Base-by-base conservation (phyloP, 2,113 vertebrate genomes). In the Anolis carolinensis region DNA sequence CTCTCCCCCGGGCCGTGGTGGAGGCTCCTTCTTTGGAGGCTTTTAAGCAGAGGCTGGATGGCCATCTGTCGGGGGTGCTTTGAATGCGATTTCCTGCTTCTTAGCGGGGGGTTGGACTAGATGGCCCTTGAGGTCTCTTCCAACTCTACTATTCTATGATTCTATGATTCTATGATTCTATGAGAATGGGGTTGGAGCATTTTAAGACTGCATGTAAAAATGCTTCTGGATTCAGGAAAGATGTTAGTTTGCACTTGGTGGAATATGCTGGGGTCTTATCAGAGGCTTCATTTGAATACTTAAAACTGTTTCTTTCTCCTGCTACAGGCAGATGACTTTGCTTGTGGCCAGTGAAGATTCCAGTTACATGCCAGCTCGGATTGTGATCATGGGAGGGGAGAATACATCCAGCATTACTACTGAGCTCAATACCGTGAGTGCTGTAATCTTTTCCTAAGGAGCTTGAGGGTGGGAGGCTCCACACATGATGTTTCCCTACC, bases 291-390 rank as follows among this genome's bases (percentile, higher is more conserved):
- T n/a, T 65, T 25, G 21, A 7, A 81, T 25, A 36, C 59, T 52
- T 3, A 85, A 59, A 34, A 32, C 36, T 62, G 25, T 62, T 32
- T 50, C 39, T 44, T n/a, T 48, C 62, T 86, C 32, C 32, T 81
- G 23, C 16, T 86, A 39, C 93, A 99, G 98, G 95, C 97, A 99
- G 94, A 94, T 99, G 91, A 97, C 97, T 83, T 93, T 99, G 91
- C 92, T 97, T 88, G 98, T 99, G 91, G 97, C 98, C 92, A 97
- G 97, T 16, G 98, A 99, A 89, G 98, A 99, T 93, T 99, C 98
- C 0, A 99, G 98, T 95, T 99, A 99, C 90, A 99, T 99, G 98
- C 98, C 98, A 0, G 98, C 98, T n/a, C 96, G 97, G 8, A 95
- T 99, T 0, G 96, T 98, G 90, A 97, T 99, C 73, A 96, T 98